A percentile compares a stretch with the other conserved stretches of the same genome.
Conservation (phyloP, 2,888 invertebrate species). For the Lithophane ornitopus region DNA sequence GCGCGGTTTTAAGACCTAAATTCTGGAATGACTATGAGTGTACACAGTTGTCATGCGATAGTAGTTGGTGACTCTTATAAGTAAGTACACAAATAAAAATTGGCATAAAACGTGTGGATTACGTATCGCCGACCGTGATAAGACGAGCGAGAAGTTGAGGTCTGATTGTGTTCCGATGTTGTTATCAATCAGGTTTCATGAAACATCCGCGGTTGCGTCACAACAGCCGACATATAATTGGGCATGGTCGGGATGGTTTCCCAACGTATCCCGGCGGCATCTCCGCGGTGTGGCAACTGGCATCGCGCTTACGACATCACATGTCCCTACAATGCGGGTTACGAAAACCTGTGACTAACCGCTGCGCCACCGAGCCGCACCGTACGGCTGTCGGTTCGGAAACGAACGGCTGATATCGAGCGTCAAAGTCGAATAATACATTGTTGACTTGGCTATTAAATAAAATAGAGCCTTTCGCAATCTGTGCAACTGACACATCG, state of each 20-base stretch:
- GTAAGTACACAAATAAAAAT: conserved; percentile 41
- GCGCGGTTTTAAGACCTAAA: conserved; percentile 88
- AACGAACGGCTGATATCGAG: conserved; percentile 74
- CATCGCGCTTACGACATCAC: conserved; percentile 86
- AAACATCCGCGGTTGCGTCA: conserved; percentile 83
- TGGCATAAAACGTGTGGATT: conserved; percentile 41
- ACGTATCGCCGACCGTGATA: conserved; percentile 44
- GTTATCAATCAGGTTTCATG: conserved; percentile 82
- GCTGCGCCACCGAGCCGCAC: conserved; percentile 69
- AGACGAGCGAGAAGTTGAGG: conserved; percentile 53
- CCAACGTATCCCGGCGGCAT: conserved; percentile 89
- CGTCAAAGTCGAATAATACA: conserved; percentile 74
- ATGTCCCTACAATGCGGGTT: conserved; percentile 89
- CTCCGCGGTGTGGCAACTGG: conserved; percentile 85
- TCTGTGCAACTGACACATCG: conserved; percentile 76
- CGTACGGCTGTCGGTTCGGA: conserved; percentile 78
- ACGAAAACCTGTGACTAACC: conserved; percentile 89
- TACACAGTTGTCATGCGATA: conserved; percentile 56
- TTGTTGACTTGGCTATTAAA: conserved; percentile 78
- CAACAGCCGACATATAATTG: conserved; percentile 86
- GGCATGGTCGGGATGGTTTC: conserved; percentile 89
- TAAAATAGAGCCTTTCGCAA: conserved; percentile 82
- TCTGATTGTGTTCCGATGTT: conserved; percentile 58
- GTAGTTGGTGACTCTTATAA: conserved; percentile 42
- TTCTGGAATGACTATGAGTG: conserved; percentile 72